Evolutionary conservation across 2,113 vertebrate genomes (phyloP), one percentile per base, ranked within the genome.

Genomic region (Phrynosoma blainvillii): DNA sequence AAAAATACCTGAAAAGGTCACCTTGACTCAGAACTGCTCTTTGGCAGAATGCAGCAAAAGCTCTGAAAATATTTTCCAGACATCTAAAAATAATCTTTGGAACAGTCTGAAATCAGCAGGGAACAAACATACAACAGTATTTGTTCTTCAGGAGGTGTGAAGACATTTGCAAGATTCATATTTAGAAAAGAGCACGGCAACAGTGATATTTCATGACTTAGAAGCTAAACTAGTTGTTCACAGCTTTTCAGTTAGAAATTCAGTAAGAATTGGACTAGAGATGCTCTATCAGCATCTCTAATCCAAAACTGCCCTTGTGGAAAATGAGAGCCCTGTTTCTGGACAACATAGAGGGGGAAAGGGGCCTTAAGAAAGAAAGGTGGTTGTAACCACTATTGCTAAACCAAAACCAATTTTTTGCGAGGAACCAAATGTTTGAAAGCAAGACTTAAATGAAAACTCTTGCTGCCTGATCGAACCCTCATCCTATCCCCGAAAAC

Each of bases 1-100:
- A 85, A 94, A 86, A 91, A 94, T 90, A 71, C 68, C 25, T 30
- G 86, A 73, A 92, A 86, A 94, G 91, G 90, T 95, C 89, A 91
- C 79, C 92, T 95, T 93, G 27, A 90, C 92, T 95, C 86, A 93
- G 93, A 87, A 62, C 90, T 52, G 91, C 23, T 73, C 59, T 73
- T 79, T 84, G 54, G 1, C 70, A 91, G 87, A 23, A 79, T 4
- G 87, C 18, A 90, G 42, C 84, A 21, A 86, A 42, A 90, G 84
- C 89, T 74, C 54, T 86, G 84, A 85, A 91, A 89, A 88, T 81
- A 89, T 84, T 73, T 82, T 70, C 62, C 79, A 87, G 84, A 84
- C 2, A 68, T 88, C 91, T 90, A n/a, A 79, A 85, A 94, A 86
- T 8, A 79, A 89, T 82, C 20, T 68, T 68, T 1, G 90, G 90